Base-by-base conservation (phyloP, 2,888 invertebrate species). In the Nomada hirtipes region DNA sequence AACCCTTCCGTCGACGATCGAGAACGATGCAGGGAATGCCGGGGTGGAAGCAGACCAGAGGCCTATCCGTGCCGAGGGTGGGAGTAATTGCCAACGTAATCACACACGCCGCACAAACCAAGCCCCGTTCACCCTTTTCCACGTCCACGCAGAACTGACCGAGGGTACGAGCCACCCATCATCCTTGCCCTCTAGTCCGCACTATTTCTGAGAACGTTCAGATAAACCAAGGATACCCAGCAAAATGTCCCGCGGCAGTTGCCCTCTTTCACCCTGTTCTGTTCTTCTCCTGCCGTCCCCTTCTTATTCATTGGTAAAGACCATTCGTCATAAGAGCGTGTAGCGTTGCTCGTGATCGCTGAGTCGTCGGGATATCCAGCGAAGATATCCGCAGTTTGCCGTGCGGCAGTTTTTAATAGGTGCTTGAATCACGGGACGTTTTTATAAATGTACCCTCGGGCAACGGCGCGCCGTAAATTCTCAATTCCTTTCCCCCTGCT, bases 81-180 rank as follows among this genome's bases (percentile, higher is more conserved):
- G 91, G 89, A 90, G 92, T 93, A 92, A 92, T 93, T 93, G 92
- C 92, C 91, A 91, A 92, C 92, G 91, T 91, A 92, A 92, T 92
- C 92, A 92, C 91, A 92, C 91, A 92, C 91, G 90, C 88, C 90
- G 90, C 90, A 92, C 90, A 91, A 91, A 91, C 91, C 89, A 63
- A 81, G 74, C 87, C 47, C 86, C 82, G 74, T 71, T 64, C 87
- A 57, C 71, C 84, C 76, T 82, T 70, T 57, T 70, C 77, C 71
- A 72, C 74, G 79, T 79, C 82, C 84, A 63, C 73, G 83, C 60
- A 36, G 77, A 76, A 72, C 85, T 85, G 84, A 85, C 86, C 86
- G 86, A 88, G 90, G 85, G 89, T 86, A 90, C 82, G 83, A 85
- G 85, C 86, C 86, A 42, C 79, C 79, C 61, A 72, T 64, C 79